Evolutionary conservation across 2,113 vertebrate genomes (phyloP).

Genomic region (Peromyscus maniculatus): DNA sequence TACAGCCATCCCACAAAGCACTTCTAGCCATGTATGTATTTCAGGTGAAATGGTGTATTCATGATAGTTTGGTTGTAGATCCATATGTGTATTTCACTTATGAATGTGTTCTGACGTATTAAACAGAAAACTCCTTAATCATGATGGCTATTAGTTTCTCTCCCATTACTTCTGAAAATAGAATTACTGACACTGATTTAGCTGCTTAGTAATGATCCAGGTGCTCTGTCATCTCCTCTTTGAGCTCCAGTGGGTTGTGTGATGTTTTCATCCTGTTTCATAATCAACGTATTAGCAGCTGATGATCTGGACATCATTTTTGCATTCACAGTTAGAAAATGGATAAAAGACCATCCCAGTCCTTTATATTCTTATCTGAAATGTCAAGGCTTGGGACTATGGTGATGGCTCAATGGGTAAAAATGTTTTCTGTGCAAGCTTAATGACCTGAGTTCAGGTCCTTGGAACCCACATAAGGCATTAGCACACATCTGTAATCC

Average conservation of each 20-base stretch:
- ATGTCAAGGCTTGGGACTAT: background rate
- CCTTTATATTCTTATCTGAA: background rate
- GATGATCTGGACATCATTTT: background rate
- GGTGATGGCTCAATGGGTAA: background rate
- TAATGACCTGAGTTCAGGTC: background rate
- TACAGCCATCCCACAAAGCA: background rate
- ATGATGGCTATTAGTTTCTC: background rate
- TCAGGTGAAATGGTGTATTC: too few species aligned
- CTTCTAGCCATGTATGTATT: background rate
- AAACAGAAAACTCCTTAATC: background rate
- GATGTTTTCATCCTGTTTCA: background rate
- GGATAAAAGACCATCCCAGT: background rate
- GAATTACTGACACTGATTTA: background rate
- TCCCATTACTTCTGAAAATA: background rate
- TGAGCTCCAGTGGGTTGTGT: background rate
- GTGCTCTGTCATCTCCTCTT: background rate
- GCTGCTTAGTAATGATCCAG: background rate
- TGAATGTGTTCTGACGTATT: background rate
- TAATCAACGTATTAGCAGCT: background rate
- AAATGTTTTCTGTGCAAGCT: background rate
- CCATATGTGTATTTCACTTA: background rate
- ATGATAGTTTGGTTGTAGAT: background rate
- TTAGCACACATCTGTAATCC: background rate
- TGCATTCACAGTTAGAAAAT: background rate
- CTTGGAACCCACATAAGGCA: background rate